phyloP scores from a whole-genome alignment of 2,797 vertebrate genomes.

The Xenopus petersii region DNA sequence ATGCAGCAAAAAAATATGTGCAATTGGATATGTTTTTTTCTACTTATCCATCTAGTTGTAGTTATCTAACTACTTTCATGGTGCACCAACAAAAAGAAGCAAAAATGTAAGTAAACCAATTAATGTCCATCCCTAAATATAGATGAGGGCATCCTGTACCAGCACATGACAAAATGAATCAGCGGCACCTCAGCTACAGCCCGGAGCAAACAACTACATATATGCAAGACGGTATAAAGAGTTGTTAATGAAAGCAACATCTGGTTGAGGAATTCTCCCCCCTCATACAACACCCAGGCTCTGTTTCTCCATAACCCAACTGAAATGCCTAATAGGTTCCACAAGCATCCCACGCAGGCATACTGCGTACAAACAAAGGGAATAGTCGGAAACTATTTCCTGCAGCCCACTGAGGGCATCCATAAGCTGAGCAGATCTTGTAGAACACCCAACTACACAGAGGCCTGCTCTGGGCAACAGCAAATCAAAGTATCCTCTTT shows the following conservation, averaged over 20 bases:
- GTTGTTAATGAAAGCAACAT: constrained; percentile 4
- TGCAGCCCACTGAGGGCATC: constrained; percentile 1
- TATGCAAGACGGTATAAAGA: neutral
- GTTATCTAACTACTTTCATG: too few species aligned
- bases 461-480: too few species aligned
- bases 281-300: neutral
- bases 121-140: too few species aligned
- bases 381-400: neutral
- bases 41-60: too few species aligned
- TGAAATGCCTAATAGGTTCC: neutral
- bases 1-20: too few species aligned
- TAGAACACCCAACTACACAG: too few species aligned
- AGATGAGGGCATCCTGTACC: neutral
- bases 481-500: too few species aligned
- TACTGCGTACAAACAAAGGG: neutral
- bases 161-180: constrained; percentile 1
- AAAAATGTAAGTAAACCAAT: too few species aligned
- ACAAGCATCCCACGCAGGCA: constrained; percentile 7
- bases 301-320: neutral
- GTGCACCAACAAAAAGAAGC: too few species aligned
- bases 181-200: constrained; percentile 1
- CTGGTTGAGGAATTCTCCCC: neutral
- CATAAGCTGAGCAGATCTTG: too few species aligned
- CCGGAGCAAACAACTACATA: neutral
- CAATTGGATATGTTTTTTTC: too few species aligned